phyloP scores from a whole-genome alignment of 2,888 invertebrate species.

The Chironomus riparius region DNA sequence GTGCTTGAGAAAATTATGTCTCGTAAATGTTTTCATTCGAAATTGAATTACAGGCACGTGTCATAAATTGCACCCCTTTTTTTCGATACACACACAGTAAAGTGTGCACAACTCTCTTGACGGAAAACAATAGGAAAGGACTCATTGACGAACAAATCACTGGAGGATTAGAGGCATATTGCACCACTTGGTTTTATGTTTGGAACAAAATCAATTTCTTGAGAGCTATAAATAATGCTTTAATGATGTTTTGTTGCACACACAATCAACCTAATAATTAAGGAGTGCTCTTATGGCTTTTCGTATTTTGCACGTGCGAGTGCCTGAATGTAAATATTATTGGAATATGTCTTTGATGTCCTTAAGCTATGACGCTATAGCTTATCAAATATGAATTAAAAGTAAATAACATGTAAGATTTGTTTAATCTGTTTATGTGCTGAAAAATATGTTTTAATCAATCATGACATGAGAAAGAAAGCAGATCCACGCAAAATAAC shows the following conservation, averaged over 20 bases:
- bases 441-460: neutral
- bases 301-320: neutral
- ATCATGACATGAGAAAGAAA: neutral
- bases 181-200: neutral
- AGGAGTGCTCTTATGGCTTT: neutral
- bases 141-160: conserved; percentile 10
- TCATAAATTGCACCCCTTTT: conserved; percentile 8
- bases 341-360: neutral
- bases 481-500: neutral
- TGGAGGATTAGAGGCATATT: conserved; percentile 23
- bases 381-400: neutral
- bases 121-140: too few species aligned
- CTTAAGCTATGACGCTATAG: neutral
- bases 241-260: conserved; percentile 18
- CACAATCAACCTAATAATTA: conserved; percentile 22
- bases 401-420: neutral
- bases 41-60: conserved; percentile 22
- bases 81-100: neutral
- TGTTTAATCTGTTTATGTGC: neutral
- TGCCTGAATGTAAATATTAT: neutral
- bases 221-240: conserved; percentile 10
- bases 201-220: conserved; percentile 1
- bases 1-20: neutral
- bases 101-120: neutral
- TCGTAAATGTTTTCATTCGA: conserved; percentile 15